Percentiles rank a stretch among this genome's conserved stretches.
Conservation (phyloP, 1,140 invertebrate species). For the Dendroctonus ponderosae region DNA sequence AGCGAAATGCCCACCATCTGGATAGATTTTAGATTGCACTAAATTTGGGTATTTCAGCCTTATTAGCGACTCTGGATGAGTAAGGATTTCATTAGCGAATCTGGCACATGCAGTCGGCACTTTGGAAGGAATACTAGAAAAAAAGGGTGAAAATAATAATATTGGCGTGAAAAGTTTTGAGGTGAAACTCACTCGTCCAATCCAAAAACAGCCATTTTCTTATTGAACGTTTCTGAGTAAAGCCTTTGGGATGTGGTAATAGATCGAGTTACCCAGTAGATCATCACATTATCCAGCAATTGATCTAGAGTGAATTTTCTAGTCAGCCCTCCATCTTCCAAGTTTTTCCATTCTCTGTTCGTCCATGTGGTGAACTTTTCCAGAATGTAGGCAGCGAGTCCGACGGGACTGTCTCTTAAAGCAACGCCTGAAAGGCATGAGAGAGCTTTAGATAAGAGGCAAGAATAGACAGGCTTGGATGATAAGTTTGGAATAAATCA, state of each 20-base stretch:
- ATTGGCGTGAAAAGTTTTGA: not conserved
- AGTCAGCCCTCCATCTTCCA: constrained; percentile 71
- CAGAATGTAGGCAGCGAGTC: constrained; percentile 79
- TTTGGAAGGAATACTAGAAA: constrained; percentile 59
- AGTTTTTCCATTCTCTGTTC: constrained; percentile 57
- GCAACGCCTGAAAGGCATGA: constrained; percentile 56
- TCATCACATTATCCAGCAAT: constrained; percentile 73
- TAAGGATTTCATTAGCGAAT: constrained; percentile 64
- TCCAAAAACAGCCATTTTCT: constrained; percentile 2
- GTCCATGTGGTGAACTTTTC: constrained; percentile 86
- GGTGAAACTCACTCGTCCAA: constrained; percentile 12
- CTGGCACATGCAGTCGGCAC: constrained; percentile 66
- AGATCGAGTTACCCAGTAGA: constrained; percentile 70
- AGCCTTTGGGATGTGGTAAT: constrained; percentile 67
- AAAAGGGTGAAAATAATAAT: constrained; percentile 7
- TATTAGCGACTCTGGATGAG: constrained; percentile 59
- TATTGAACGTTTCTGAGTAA: constrained; percentile 62
- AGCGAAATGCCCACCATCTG: constrained; percentile 80
- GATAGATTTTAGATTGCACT: constrained; percentile 60
- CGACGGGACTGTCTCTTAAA: constrained; percentile 67
- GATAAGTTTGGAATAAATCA: no score
- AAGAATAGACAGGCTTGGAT: no score
- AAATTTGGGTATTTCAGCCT: constrained; percentile 62
- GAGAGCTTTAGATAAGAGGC: no score
- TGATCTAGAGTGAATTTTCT: constrained; percentile 70